phyloP scores from a whole-genome alignment of 2,888 invertebrate species.

The Nomada hirtipes region DNA sequence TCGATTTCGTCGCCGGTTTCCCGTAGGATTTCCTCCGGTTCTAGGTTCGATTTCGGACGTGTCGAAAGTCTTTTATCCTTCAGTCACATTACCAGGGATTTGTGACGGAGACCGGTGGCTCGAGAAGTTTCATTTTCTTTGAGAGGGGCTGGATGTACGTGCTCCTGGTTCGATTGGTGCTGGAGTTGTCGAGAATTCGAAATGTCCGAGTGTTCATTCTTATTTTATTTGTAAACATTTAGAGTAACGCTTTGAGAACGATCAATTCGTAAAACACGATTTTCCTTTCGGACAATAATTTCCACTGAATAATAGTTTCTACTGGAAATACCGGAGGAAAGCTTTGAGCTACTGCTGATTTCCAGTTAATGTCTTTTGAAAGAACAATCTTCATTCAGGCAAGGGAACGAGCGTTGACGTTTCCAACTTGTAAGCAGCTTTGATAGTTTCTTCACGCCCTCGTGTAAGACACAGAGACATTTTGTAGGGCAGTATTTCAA shows the following conservation, averaged over 20 bases:
- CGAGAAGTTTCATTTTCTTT: not conserved
- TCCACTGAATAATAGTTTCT: too few relatives aligned
- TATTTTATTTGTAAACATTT: too few relatives aligned
- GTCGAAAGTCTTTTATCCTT: slow-evolving; percentile 17
- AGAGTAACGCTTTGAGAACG: too few relatives aligned
- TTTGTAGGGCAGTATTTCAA: slow-evolving; percentile 67
- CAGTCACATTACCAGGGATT: slow-evolving; percentile 28
- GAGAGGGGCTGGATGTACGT: not conserved
- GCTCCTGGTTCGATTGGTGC: not conserved
- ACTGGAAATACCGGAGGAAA: too few relatives aligned
- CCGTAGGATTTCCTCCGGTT: slow-evolving; percentile 2
- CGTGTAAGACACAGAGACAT: not conserved
- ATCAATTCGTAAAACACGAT: too few relatives aligned
- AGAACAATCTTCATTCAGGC: too few relatives aligned
- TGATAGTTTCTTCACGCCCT: not conserved
- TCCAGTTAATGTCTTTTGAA: not conserved
- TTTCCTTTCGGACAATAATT: too few relatives aligned
- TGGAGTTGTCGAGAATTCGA: not conserved
- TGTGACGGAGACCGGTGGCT: not conserved
- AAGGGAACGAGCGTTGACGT: not conserved
- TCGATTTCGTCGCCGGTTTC: slow-evolving; percentile 27
- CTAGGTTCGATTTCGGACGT: not conserved
- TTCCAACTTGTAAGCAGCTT: not conserved
- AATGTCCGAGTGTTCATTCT: too few relatives aligned
- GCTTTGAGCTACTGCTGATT: not conserved